Percentiles rank a stretch among this genome's conserved stretches.
phyloP scores from a whole-genome alignment of 2,797 vertebrate genomes.

The Pelodytes ibericus region DNA sequence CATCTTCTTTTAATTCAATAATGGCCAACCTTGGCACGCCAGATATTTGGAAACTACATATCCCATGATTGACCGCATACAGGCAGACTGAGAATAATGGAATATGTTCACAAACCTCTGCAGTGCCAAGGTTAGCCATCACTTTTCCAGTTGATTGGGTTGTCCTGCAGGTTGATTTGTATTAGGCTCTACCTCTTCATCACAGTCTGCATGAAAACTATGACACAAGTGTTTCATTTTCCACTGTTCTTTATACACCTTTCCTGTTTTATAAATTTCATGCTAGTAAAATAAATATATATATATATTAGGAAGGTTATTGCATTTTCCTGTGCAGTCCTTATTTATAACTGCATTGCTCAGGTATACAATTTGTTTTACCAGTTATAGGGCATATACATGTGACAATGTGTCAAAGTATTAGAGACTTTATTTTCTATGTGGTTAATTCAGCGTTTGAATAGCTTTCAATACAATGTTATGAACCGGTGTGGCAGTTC shows the following conservation, averaged over 20 bases:
- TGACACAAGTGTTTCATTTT: slow-evolving; percentile 68
- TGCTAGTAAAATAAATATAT: background rate
- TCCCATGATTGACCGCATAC: too few species aligned
- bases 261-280: slow-evolving; percentile 3
- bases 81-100: too few species aligned
- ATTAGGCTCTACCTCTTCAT: slow-evolving; percentile 75
- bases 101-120: too few species aligned
- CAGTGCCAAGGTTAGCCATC: too few species aligned
- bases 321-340: slow-evolving; percentile 40
- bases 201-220: slow-evolving; percentile 70
- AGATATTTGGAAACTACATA: too few species aligned
- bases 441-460: slow-evolving; percentile 22
- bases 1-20: too few species aligned
- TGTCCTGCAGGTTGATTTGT: slow-evolving; percentile 64
- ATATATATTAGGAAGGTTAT: background rate
- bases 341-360: slow-evolving; percentile 41
- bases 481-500: background rate
- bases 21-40: too few species aligned
- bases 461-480: slow-evolving; percentile 33
- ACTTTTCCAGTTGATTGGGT: slow-evolving; percentile 67
- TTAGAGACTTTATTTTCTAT: slow-evolving; percentile 26
- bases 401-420: slow-evolving; percentile 29
- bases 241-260: background rate
- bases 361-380: slow-evolving; percentile 46
- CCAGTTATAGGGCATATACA: slow-evolving; percentile 19